phyloP scores from a whole-genome alignment of 2,797 vertebrate species.

The Melanogrammus aeglefinus region DNA sequence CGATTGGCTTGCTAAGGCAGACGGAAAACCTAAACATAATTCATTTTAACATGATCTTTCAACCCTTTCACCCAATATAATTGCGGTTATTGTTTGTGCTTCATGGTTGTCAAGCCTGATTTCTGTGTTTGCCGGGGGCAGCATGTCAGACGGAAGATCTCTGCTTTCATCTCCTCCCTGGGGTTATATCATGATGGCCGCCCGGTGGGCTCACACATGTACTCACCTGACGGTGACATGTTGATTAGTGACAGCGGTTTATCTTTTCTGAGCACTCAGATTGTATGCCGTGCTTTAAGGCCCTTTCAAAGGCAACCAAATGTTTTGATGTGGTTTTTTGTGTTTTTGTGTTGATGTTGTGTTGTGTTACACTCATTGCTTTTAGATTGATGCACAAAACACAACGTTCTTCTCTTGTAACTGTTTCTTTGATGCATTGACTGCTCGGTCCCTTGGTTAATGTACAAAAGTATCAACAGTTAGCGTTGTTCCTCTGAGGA shows the following conservation, averaged over 20 bases:
- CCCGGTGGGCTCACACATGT: slow-evolving; percentile 19
- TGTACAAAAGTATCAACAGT: neutral
- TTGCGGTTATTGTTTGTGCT: slow-evolving; percentile 8
- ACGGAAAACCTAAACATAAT: neutral
- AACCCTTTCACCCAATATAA: neutral
- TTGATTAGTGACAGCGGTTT: slow-evolving; percentile 7
- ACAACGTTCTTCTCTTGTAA: neutral
- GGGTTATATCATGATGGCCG: slow-evolving; percentile 15
- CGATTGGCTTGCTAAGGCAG: neutral
- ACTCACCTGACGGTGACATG: slow-evolving; percentile 21
- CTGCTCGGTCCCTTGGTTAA: neutral
- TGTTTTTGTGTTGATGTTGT: no score
- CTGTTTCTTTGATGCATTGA: neutral
- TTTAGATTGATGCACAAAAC: neutral
- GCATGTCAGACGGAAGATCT: slow-evolving; percentile 27
- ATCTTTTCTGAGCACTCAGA: slow-evolving; percentile 10
- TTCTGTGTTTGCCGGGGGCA: slow-evolving; percentile 31
- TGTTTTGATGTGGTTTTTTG: no score
- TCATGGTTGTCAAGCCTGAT: neutral
- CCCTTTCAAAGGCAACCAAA: neutral
- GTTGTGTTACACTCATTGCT: neutral
- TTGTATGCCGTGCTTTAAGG: neutral
- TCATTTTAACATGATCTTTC: neutral
- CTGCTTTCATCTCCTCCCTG: slow-evolving; percentile 25
- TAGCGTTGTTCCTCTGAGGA: neutral